These are phyloP conservation scores for Okamejei kenojei DNA, from an alignment of 2,797 vertebrate genomes.

Conservation along the genomic window DNA sequence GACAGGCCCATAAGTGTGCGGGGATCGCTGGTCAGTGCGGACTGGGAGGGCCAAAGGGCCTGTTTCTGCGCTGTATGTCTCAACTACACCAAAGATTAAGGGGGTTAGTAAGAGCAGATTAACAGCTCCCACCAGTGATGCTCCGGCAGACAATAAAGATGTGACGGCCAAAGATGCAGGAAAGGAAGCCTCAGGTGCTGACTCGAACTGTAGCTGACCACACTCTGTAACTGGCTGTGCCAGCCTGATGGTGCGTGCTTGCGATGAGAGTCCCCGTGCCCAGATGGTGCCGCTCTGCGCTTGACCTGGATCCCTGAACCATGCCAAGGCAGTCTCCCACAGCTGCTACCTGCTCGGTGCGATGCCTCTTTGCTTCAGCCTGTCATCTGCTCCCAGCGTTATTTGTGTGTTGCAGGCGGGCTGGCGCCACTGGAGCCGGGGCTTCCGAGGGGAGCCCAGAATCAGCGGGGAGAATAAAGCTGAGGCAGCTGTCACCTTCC, in stretches of 20 bases:
- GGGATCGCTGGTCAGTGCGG: too few species aligned
- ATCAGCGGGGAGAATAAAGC: background rate
- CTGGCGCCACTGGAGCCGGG: background rate
- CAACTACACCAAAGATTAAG: background rate
- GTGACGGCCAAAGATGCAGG: background rate
- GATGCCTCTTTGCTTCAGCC: background rate
- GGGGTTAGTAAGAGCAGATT: background rate
- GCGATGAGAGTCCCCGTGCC: background rate
- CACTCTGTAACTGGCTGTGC: background rate
- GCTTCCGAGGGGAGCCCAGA: background rate
- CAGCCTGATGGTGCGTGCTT: background rate
- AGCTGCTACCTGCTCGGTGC: background rate
- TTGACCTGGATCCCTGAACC: background rate
- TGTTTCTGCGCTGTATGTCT: too few species aligned
- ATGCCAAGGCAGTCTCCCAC: background rate
- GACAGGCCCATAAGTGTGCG: too few species aligned
- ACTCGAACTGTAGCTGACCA: background rate
- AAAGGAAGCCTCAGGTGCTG: background rate
- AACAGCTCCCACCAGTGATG: background rate
- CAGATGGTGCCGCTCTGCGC: background rate
- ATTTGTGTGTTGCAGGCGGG: background rate
- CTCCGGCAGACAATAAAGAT: background rate
- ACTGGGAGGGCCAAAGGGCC: too few species aligned
- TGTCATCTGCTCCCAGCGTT: background rate
- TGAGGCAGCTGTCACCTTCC: background rate